phyloP scores from a whole-genome alignment of 2,888 invertebrate species.

The Coremacera marginata region DNA sequence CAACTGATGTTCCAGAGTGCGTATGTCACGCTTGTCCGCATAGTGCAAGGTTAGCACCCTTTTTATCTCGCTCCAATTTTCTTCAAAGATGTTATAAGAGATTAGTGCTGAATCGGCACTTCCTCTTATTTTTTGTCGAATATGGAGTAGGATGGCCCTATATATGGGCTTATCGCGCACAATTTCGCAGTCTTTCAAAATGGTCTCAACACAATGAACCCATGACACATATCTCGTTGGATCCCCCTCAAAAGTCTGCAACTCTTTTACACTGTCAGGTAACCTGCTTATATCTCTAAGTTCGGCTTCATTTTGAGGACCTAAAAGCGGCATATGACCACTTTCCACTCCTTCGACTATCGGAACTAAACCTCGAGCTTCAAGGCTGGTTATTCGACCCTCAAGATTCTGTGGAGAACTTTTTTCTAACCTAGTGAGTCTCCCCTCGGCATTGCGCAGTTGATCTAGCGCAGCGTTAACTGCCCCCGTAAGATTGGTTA shows the following conservation, averaged over 20 bases:
- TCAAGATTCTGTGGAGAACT: not conserved
- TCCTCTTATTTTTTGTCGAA: slow-evolving; percentile 43
- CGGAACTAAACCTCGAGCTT: not conserved
- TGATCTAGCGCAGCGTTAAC: not conserved
- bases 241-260: not conserved
- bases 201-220: not conserved
- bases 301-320: not conserved
- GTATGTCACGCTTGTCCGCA: slow-evolving; percentile 47
- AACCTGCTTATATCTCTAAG: not conserved
- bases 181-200: not conserved
- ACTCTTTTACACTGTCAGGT: not conserved
- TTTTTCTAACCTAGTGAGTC: not conserved
- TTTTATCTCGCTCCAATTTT: slow-evolving; percentile 43
- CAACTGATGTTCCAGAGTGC: slow-evolving; percentile 47
- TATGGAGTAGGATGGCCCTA: slow-evolving; percentile 41
- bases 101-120: slow-evolving; percentile 42
- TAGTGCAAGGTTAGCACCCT: not conserved
- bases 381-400: not conserved
- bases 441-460: not conserved
- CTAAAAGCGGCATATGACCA: not conserved
- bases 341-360: not conserved
- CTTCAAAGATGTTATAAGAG: slow-evolving; percentile 39
- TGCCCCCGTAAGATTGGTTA: not conserved
- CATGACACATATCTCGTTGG: not conserved
- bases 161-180: not conserved